Percentiles rank a stretch among this genome's conserved stretches.
Evolutionary conservation across 2,888 invertebrate genomes (phyloP).

Genomic region (Diaperis boleti): DNA sequence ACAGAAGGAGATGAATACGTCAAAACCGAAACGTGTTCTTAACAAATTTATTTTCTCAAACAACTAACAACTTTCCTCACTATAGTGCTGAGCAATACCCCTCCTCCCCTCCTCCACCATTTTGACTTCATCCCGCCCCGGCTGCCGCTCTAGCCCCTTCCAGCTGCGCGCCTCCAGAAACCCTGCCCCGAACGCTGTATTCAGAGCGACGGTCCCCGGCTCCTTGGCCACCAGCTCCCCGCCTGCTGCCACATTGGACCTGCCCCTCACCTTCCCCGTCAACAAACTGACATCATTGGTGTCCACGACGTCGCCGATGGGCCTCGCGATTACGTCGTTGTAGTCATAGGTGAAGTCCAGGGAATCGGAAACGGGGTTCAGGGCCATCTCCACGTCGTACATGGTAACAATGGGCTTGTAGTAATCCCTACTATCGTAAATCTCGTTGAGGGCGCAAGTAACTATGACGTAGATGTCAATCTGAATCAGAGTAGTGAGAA

Average conservation of each 20-base stretch:
- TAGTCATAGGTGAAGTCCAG: conserved; percentile 73
- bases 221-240: conserved; percentile 61
- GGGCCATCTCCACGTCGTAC: conserved; percentile 89
- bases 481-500: conserved; percentile 65
- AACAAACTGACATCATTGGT: conserved; percentile 79
- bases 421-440: conserved; percentile 87
- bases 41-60: not conserved
- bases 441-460: conserved; percentile 91
- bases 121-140: conserved; percentile 80
- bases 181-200: conserved; percentile 72
- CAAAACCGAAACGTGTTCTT: no score
- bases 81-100: conserved; percentile 82
- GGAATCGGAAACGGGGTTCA: conserved; percentile 70
- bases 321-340: conserved; percentile 72
- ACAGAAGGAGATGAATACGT: no score
- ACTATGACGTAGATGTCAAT: conserved; percentile 94
- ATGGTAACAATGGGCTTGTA: conserved; percentile 92
- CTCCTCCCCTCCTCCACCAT: conserved; percentile 77
- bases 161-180: conserved; percentile 79
- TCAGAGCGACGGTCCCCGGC: conserved; percentile 67
- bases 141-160: conserved; percentile 87
- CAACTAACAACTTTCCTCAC: conserved; percentile 67
- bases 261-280: conserved; percentile 71
- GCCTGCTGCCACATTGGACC: conserved; percentile 28
- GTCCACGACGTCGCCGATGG: conserved; percentile 50